These are phyloP conservation scores for Vireo altiloquus DNA, from an alignment of 2,113 vertebrate species.

Conservation along the genomic window DNA sequence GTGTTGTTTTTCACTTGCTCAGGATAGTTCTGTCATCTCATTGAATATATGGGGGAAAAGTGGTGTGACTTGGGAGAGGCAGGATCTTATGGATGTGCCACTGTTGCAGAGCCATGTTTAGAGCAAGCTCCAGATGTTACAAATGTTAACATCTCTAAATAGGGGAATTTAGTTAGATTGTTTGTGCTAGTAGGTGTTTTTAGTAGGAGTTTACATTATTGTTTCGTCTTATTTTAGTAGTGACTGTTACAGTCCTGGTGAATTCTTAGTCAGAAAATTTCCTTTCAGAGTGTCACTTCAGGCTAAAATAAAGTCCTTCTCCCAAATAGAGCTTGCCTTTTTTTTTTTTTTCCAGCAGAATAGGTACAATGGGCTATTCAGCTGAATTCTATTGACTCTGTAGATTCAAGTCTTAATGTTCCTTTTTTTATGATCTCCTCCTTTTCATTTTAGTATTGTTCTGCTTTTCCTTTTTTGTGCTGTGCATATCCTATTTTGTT, in stretches of 20 bases:
- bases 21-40: background rate
- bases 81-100: background rate
- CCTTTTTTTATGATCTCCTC: background rate
- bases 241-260: background rate
- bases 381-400: background rate
- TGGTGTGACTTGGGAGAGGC: background rate
- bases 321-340: background rate
- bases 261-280: background rate
- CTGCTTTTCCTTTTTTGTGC: background rate
- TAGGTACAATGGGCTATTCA: conserved; percentile 19
- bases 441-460: conserved; percentile 20
- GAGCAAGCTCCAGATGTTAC: conserved; percentile 34
- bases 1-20: background rate
- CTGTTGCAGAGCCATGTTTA: background rate
- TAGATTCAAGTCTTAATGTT: conserved; percentile 7
- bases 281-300: background rate
- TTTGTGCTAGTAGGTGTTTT: conserved; percentile 3
- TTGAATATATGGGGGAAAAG: background rate
- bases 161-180: conserved; percentile 38
- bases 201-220: background rate
- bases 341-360: background rate
- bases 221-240: background rate
- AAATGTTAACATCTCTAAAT: conserved; percentile 40
- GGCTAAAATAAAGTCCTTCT: conserved; percentile 7
- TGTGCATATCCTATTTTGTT: conserved; percentile 3